phyloP scores from a whole-genome alignment of 2,888 invertebrate species.

The Rosalia funebris region DNA sequence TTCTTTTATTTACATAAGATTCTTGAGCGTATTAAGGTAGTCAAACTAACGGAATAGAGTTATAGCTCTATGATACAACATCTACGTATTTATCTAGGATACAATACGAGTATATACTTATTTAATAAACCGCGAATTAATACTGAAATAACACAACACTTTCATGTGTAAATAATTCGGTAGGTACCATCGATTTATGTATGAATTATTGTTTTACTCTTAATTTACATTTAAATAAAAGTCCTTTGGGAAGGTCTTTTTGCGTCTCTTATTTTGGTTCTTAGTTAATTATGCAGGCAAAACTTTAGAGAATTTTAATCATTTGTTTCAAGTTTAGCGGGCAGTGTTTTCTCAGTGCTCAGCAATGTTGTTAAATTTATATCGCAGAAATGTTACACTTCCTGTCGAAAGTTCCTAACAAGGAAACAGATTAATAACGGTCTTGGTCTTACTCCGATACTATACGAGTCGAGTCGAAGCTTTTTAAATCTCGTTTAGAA shows the following conservation, averaged over 20 bases:
- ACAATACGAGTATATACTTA: no score
- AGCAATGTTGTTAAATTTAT: constrained; percentile 21
- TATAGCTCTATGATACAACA: no score
- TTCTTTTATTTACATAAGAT: constrained; percentile 6
- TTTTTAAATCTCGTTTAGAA: background rate
- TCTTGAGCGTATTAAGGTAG: no score
- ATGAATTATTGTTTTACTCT: constrained; percentile 10
- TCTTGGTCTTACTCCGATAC: background rate
- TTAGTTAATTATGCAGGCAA: constrained; percentile 34
- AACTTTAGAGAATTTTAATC: constrained; percentile 29
- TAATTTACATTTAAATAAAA: constrained; percentile 32
- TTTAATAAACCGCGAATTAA: no score
- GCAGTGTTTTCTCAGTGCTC: constrained; percentile 21
- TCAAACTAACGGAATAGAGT: no score
- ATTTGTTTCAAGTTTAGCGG: constrained; percentile 28
- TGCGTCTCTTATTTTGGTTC: constrained; percentile 29
- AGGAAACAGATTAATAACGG: constrained; percentile 7
- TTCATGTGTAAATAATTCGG: background rate
- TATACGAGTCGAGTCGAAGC: background rate
- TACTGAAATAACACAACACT: background rate
- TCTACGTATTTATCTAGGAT: no score
- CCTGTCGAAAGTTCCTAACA: constrained; percentile 11
- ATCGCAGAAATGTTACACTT: constrained; percentile 4
- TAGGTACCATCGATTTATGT: background rate
- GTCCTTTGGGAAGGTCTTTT: constrained; percentile 27